Base-by-base conservation (phyloP, 2,113 vertebrate genomes). In the Bos taurus region DNA sequence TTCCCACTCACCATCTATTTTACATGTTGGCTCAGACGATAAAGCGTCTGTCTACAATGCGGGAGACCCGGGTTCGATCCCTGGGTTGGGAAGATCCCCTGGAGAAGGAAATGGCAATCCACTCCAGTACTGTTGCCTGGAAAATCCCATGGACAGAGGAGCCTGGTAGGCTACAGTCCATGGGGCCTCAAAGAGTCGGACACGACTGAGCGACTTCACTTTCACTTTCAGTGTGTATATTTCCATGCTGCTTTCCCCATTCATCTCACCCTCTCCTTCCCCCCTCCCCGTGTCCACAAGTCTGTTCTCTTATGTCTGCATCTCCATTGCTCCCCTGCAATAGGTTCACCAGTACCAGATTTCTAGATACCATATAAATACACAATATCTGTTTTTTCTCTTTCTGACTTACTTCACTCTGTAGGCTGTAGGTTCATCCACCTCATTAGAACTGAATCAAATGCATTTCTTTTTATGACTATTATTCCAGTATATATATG, bases 211-310 rank as follows among this genome's bases (percentile, higher is more conserved):
- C 6, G 6, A 46, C 43, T 46, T 46, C 43, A 46, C 43, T 46
- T 46, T 46, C 43, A 46, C 43, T 46, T 46, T 46, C 25, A 26
- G 23, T 43, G 40, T 43, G 43, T 15, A 26, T 26, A 15, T 43
- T 43, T 77, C 71, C 71, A 77, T 43, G 40, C 40, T 43, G 12
- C 71, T 77, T 43, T 77, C 71, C 23, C 23, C 36, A 43, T 74
- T 77, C 40, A 26, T 77, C 71, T 15, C 40, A 77, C 40, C 40
- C 23, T 43, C 40, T 43, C 23, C 40, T 77, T 26, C 71, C 23
- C 71, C 12, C 0, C 0, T 2, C 25, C 12, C 12, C 0, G 0
- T 43, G 40, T 77, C 40, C 40, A 43, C 36, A 74, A 40, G 19
- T 40, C 67, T 40, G 71, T 77, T 43, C 36, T 15, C 40, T 26